Evolutionary conservation across 1,140 invertebrate genomes (phyloP).

Genomic region (Drosophila oshimai): DNA sequence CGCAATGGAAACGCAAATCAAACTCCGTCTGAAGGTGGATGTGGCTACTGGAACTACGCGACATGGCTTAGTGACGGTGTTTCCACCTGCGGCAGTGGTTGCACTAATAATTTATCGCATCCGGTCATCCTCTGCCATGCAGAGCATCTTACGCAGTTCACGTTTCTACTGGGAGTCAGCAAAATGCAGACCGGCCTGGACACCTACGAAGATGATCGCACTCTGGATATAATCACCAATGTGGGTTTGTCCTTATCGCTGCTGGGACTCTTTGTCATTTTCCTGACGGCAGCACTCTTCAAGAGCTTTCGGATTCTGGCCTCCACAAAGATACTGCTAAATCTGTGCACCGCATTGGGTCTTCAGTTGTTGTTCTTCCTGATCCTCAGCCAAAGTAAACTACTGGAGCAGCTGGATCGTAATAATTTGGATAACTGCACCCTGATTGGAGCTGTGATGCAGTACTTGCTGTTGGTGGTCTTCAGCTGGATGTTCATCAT

Average conservation of each 20-base stretch:
- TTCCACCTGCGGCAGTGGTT: not conserved
- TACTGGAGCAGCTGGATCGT: conserved; percentile 10
- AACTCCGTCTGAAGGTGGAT: conserved; percentile 14
- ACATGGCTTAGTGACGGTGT: conserved; percentile 66
- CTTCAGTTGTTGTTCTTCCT: conserved; percentile 85
- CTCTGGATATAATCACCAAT: conserved; percentile 84
- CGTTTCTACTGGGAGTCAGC: conserved; percentile 83
- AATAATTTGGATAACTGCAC: conserved; percentile 75
- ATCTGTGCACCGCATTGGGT: conserved; percentile 85
- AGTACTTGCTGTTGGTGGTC: conserved; percentile 86
- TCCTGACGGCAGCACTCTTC: conserved; percentile 85
- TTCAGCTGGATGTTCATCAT: conserved; percentile 88
- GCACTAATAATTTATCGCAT: not conserved
- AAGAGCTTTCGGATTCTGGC: conserved; percentile 85
- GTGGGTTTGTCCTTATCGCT: conserved; percentile 85
- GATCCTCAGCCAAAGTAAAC: conserved; percentile 42
- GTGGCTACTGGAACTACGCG: conserved; percentile 76
- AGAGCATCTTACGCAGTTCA: conserved; percentile 86
- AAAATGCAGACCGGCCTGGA: not conserved
- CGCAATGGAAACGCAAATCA: conserved; percentile 12
- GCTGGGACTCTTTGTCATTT: conserved; percentile 84
- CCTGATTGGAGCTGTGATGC: conserved; percentile 84
- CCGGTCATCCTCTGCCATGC: conserved; percentile 83
- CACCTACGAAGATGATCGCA: conserved; percentile 78
- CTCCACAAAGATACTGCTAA: conserved; percentile 86